Evolutionary conservation across 2,113 vertebrate genomes (phyloP), one percentile per base, ranked within the genome.

Genomic region (Gallinago jamesoni): DNA sequence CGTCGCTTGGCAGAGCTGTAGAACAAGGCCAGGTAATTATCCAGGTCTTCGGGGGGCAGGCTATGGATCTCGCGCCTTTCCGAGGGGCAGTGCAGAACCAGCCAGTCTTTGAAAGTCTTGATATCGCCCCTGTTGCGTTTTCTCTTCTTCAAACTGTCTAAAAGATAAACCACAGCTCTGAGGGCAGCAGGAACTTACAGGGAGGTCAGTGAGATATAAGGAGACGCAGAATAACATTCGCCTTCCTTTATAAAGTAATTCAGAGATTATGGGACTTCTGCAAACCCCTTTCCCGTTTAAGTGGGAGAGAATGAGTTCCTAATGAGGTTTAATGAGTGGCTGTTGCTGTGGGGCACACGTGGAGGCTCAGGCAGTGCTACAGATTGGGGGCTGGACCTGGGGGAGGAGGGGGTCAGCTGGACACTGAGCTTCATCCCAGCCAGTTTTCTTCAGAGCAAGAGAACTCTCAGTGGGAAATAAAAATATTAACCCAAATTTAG

Each of bases 21-120:
- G 86, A 96, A 94, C 0, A 2, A 84, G 27, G 43, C 57, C 30
- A 93, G 87, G 87, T 95, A 94, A 10, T 3, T 5, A 47, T 90
- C 21, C 0, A 86, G 93, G 41, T 91, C 97, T 86, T 70, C 14
- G 1, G 95, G 93, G 1, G 84, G 84, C 66, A 30, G 37, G 4
- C 8, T 0, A 18, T 84, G 43, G 56, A 78, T n/a, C 86, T 87
- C 67, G 1, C 47, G 68, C 0, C 7, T 87, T 85, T 98, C 82
- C 0, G 68, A 93, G 37, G 97, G 96, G 55, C 75, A 48, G 4
- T 81, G 81, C 16, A 9, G 43, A 75, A 12, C 18, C 56, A 76
- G 30, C 92, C 95, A 73, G 19, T 84, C 81, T 76, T 47, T 21
- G 59, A 97, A 95, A 33, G 31, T 1, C 6, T 92, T 95, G 31